These are phyloP conservation scores for Stigmatopora argus DNA, from an alignment of 2,113 vertebrate species.

Conservation along the genomic window DNA sequence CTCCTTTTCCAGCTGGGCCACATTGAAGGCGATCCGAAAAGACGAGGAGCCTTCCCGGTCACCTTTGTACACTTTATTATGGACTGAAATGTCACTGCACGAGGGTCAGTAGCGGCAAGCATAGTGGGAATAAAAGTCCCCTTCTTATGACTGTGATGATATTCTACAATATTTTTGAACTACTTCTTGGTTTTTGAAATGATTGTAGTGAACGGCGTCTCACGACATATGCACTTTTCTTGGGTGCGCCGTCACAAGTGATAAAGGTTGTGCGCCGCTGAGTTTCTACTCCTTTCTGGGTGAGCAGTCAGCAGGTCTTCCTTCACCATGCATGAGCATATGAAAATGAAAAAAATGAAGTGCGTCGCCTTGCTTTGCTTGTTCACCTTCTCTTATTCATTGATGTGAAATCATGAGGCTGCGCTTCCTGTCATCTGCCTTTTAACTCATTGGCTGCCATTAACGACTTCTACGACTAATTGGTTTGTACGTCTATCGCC, in stretches of 20 bases:
- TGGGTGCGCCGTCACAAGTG: conserved; percentile 13
- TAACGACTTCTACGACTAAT: no score
- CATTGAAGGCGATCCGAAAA: conserved; percentile 90
- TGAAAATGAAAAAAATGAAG: not conserved
- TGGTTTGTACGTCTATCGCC: no score
- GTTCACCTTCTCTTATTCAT: conserved; percentile 10
- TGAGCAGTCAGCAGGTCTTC: conserved; percentile 20
- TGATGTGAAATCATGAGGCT: conserved; percentile 6
- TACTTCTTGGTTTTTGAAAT: conserved; percentile 26
- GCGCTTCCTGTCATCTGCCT: conserved; percentile 35
- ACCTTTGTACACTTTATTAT: conserved; percentile 94
- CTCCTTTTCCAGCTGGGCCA: conserved; percentile 82
- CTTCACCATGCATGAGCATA: not conserved
- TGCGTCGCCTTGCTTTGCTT: not conserved
- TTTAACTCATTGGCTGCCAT: conserved; percentile 8
- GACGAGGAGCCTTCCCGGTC: conserved; percentile 92
- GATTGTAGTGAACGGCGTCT: conserved; percentile 54
- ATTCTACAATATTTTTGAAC: conserved; percentile 27
- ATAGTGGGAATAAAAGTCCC: not conserved
- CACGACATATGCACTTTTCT: conserved; percentile 67
- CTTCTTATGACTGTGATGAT: not conserved
- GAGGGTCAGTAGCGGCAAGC: conserved; percentile 5
- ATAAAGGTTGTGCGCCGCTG: conserved; percentile 50
- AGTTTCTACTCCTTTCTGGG: conserved; percentile 8
- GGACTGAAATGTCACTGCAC: conserved; percentile 69